phyloP scores from a whole-genome alignment of 2,888 invertebrate species.

The Drosophila paucipuncta region DNA sequence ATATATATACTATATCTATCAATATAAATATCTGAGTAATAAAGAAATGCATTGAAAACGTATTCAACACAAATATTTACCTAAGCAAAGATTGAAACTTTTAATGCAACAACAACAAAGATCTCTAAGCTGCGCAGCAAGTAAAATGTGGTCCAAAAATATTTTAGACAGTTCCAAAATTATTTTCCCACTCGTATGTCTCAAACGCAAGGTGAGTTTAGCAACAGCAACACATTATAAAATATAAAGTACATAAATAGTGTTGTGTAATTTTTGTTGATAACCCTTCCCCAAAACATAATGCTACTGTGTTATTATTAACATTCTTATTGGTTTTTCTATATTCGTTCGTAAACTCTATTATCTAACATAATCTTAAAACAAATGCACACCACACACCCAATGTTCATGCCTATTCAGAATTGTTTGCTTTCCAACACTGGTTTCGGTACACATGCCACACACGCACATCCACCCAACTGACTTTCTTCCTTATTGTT shows the following conservation, averaged over 20 bases:
- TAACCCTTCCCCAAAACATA: slow-evolving; percentile 7
- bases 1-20: slow-evolving; percentile 67
- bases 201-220: slow-evolving; percentile 66
- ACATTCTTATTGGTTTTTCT: slow-evolving; percentile 33
- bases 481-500: slow-evolving; percentile 35
- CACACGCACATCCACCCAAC: slow-evolving; percentile 26
- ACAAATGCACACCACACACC: slow-evolving; percentile 31
- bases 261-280: slow-evolving; percentile 34
- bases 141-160: slow-evolving; percentile 65
- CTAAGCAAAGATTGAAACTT: slow-evolving; percentile 38
- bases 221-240: slow-evolving; percentile 34
- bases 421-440: slow-evolving; percentile 54
- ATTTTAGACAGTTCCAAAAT: slow-evolving; percentile 34
- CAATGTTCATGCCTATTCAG: slow-evolving; percentile 39
- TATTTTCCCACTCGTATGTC: slow-evolving; percentile 24
- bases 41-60: slow-evolving; percentile 76
- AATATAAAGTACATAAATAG: slow-evolving; percentile 37
- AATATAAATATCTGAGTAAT: slow-evolving; percentile 73
- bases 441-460: slow-evolving; percentile 51
- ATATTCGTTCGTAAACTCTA: slow-evolving; percentile 21
- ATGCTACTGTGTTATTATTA: slow-evolving; percentile 38
- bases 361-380: slow-evolving; percentile 28
- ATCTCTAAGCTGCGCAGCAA: slow-evolving; percentile 50
- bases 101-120: slow-evolving; percentile 45
- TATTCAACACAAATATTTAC: slow-evolving; percentile 41